Percentiles rank a stretch among this genome's conserved stretches.
Evolutionary conservation across 35 echinoderm and acorn worm genomes (phyloP).

Genomic region (Patiria miniata): DNA sequence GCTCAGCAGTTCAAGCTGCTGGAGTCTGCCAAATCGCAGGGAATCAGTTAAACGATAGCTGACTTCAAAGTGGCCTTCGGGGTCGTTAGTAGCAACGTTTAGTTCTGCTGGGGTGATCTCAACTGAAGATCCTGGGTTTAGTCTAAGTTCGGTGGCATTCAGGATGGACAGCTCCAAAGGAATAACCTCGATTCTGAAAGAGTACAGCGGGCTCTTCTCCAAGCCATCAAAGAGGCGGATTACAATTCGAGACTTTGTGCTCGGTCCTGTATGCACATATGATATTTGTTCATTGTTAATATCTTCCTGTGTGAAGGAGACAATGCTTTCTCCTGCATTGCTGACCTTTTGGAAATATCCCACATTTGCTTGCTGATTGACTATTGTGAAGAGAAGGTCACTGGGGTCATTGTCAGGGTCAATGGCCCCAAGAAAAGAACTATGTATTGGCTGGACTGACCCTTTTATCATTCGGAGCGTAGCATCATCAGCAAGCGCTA

Average conservation of each 20-base stretch:
- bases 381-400: slow-evolving; percentile 57
- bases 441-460: slow-evolving; percentile 40
- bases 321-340: slow-evolving; percentile 34
- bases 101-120: slow-evolving; percentile 56
- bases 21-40: slow-evolving; percentile 74
- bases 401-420: slow-evolving; percentile 79
- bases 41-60: slow-evolving; percentile 48
- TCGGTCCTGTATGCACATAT: slow-evolving; percentile 83
- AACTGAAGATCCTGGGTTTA: slow-evolving; percentile 66
- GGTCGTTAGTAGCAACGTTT: slow-evolving; percentile 71
- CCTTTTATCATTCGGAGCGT: slow-evolving; percentile 69
- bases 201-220: slow-evolving; percentile 65
- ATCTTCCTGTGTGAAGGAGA: slow-evolving; percentile 84
- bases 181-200: slow-evolving; percentile 81
- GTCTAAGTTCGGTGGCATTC: slow-evolving; percentile 49
- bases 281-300: slow-evolving; percentile 64
- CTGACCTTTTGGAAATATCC: slow-evolving; percentile 68
- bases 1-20: slow-evolving; percentile 40
- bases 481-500: slow-evolving; percentile 72
- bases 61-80: slow-evolving; percentile 57
- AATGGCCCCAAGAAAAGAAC: slow-evolving; percentile 51
- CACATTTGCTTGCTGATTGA: slow-evolving; percentile 70
- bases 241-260: slow-evolving; percentile 75
- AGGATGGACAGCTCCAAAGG: slow-evolving; percentile 58
- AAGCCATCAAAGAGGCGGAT: slow-evolving; percentile 69